Percentiles rank a stretch among this genome's conserved stretches.
Conservation (phyloP, 2,888 invertebrate species). For the Carterocephalus palaemon region DNA sequence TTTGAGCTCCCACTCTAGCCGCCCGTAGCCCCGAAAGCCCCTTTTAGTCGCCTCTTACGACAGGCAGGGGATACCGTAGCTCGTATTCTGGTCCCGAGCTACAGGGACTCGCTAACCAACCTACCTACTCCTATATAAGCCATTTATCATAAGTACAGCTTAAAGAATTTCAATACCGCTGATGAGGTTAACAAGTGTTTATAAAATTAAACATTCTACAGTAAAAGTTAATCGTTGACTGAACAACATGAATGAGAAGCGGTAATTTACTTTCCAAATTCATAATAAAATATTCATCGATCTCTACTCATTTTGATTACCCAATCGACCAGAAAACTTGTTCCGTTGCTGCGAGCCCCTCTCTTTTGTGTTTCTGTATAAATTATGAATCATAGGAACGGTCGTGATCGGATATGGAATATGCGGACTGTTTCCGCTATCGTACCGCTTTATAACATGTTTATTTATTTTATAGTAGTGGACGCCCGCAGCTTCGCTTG, state of each 20-base stretch:
- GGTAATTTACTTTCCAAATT: slow-evolving; percentile 21
- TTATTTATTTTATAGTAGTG: too few relatives aligned
- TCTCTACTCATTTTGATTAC: slow-evolving; percentile 37
- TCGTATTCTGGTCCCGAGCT: too few relatives aligned
- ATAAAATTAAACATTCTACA: not conserved
- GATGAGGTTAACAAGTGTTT: too few relatives aligned
- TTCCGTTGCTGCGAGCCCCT: slow-evolving; percentile 47
- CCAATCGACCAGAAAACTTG: slow-evolving; percentile 62
- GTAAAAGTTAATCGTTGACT: not conserved
- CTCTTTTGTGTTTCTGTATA: slow-evolving; percentile 9
- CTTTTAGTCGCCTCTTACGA: too few relatives aligned
- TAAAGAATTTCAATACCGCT: not conserved
- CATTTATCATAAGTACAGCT: too few relatives aligned
- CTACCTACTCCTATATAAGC: too few relatives aligned
- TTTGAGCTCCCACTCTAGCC: too few relatives aligned
- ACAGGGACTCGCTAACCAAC: too few relatives aligned
- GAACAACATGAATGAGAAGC: slow-evolving; percentile 12
- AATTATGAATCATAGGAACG: slow-evolving; percentile 32
- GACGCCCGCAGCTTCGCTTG: too few relatives aligned
- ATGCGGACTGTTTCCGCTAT: slow-evolving; percentile 27
- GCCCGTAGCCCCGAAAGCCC: too few relatives aligned
- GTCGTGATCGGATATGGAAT: slow-evolving; percentile 19
- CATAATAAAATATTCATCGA: slow-evolving; percentile 12
- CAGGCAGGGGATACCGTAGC: too few relatives aligned
- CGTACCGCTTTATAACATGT: too few relatives aligned